Conservation (phyloP, 2,888 invertebrate species). For the Teinopalpus imperialis region DNA sequence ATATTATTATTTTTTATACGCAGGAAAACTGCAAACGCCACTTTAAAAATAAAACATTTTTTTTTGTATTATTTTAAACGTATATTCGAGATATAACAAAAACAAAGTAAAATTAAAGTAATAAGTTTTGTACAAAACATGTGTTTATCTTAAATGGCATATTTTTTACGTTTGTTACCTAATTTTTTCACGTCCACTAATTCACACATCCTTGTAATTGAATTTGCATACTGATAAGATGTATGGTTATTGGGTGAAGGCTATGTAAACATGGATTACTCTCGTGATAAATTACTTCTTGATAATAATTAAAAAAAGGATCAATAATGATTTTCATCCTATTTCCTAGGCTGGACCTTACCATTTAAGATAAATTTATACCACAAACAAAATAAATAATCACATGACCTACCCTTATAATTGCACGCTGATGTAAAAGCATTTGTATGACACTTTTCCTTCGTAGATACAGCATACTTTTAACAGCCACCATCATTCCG, state of each 20-base stretch:
- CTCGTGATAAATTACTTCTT: conserved; percentile 14
- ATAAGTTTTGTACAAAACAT: no score
- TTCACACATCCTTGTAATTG: conserved; percentile 23
- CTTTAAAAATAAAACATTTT: conserved; percentile 30
- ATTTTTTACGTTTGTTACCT: no score
- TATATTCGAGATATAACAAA: background rate
- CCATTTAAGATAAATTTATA: no score
- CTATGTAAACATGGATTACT: conserved; percentile 23
- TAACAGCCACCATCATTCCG: conserved; percentile 86
- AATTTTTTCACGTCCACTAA: no score
- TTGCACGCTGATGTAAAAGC: conserved; percentile 83
- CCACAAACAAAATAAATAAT: no score
- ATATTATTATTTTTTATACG: conserved; percentile 31
- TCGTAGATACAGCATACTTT: conserved; percentile 84
- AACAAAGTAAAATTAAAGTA: conserved; percentile 10
- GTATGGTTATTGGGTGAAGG: conserved; percentile 25
- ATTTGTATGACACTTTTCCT: conserved; percentile 85
- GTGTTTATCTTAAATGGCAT: no score
- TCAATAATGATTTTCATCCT: no score
- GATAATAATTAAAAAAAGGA: conserved; percentile 4
- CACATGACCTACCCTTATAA: conserved; percentile 77
- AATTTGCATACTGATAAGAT: conserved; percentile 21
- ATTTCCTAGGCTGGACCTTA: no score
- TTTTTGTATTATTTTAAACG: background rate
- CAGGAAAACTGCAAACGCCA: conserved; percentile 38